Evolutionary conservation across 2,888 invertebrate genomes (phyloP), one percentile per base, ranked within the genome.

Genomic region (Lepidochrysops patricia): DNA sequence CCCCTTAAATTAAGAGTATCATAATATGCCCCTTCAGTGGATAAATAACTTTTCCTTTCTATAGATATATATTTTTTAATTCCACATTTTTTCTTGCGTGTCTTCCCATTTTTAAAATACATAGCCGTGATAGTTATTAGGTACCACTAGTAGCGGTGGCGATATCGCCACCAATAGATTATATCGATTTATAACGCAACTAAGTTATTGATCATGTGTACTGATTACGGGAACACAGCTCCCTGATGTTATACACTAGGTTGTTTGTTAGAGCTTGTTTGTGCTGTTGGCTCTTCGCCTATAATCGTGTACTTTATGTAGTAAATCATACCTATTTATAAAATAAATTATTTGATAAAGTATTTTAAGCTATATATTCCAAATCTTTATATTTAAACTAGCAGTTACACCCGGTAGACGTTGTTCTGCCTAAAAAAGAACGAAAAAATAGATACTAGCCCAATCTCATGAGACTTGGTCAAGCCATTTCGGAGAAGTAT

Each of bases 111-210:
- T 9, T 19, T 43, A 43, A 19, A 7, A 43, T 19, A 19, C 6
- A 7, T 68, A 66, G 63, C 72, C 70, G 74, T 74, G 67, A 72
- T 80, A 15, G 54, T 60, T 57, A 59, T 48, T 54, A 60, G 26
- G 52, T 59, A 50, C 58, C 35, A 37, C 34, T 37, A 35, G 58
- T 50, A 35, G 52, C 52, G 9, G 25, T 50, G 26, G 37, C 52
- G 13, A 25, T 52, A 26, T 35, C 52, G 15, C 35, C 26, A 26
- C 49, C 50, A 49, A 52, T 35, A 59, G 52, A 61, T 63, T 61
- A 59, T 73, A 75, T 79, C 77, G 74, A 78, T 79, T 74, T 75
- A 74, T 71, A 67, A 71, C 66, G 67, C 69, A 66, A 68, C 69
- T 69, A 73, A 67, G 71, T 58, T 58, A 58, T 58, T 52, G 58